Conservation (phyloP, 1,140 invertebrate genomes). For the Drosophila ananassae region DNA sequence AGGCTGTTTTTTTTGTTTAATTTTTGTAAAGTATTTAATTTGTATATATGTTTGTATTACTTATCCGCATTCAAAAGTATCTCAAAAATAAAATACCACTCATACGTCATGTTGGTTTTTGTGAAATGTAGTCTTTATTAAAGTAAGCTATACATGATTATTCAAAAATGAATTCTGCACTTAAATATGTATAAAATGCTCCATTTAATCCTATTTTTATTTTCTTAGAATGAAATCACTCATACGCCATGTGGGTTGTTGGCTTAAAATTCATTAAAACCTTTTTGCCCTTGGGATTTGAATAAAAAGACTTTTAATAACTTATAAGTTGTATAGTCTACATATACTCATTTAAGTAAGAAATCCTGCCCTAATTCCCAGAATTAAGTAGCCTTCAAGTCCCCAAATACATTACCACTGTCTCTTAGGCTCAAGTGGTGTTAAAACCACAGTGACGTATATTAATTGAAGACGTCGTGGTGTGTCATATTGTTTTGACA, state of each 20-base stretch:
- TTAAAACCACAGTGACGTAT: constrained; percentile 1
- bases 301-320: too few species aligned
- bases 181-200: too few species aligned
- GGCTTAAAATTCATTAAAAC: neutral
- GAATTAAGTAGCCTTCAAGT: neutral
- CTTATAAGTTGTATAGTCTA: neutral
- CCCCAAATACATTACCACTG: neutral
- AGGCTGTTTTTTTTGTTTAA: neutral
- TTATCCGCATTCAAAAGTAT: too few species aligned
- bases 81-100: neutral
- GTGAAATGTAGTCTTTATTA: too few species aligned
- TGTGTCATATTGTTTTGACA: neutral
- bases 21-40: neutral
- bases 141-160: too few species aligned
- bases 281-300: too few species aligned
- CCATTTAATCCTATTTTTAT: too few species aligned
- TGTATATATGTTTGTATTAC: too few species aligned
- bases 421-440: neutral
- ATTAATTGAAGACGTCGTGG: constrained; percentile 3
- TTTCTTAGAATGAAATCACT: neutral
- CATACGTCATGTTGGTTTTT: neutral
- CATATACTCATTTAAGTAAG: neutral
- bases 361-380: neutral
- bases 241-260: constrained; percentile 5
- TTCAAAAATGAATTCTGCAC: too few species aligned